Base-by-base conservation (phyloP, 2,113 vertebrate species). In the Alligator sinensis region DNA sequence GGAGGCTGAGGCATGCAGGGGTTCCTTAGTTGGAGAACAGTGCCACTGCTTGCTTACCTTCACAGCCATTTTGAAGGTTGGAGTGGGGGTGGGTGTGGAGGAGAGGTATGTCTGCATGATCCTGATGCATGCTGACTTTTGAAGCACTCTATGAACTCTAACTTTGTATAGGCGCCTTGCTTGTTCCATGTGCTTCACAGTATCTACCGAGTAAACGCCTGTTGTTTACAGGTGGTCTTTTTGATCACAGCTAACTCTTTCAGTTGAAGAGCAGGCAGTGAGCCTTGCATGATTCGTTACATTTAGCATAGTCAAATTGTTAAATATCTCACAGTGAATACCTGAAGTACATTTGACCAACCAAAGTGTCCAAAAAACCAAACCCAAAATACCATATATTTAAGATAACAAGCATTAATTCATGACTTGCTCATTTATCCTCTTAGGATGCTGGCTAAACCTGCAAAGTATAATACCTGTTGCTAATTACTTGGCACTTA, bases 401-500 rank as follows among this genome's bases (percentile, higher is more conserved):
- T 89, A 11, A 92, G 93, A 62, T 80, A 47, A 62, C 47, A 66
- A 86, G 17, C 72, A 66, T 95, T 11, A 61, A 64, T n/a, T 4
- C 92, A 91, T 94, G 95, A 47, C 47, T 47, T 47, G 47, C 47
- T 47, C 47, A 47, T 47, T 97, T 94, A 94, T 96, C 95, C 90
- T 91, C n/a, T 78, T 96, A 70, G 89, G 96, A 5, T 30, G 34
- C 95, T 94, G 93, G 90, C 93, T 94, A 96, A 95, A 95, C 90
- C 90, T 96, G 74, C 89, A 93, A 95, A 95, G 94, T 95, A 92
- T 90, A 47, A 47, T 7, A 47, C 47, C 81, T 91, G 66, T 89
- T 72, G 86, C 95, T 80, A 95, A 96, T 97, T 78, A 95, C 94
- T 96, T 94, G 81, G 84, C 93, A 85, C 91, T 93, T 89, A 47